Evolutionary conservation across 2,113 vertebrate genomes (phyloP), one percentile per base, ranked within the genome.

Genomic region (Eurystomus gularis): DNA sequence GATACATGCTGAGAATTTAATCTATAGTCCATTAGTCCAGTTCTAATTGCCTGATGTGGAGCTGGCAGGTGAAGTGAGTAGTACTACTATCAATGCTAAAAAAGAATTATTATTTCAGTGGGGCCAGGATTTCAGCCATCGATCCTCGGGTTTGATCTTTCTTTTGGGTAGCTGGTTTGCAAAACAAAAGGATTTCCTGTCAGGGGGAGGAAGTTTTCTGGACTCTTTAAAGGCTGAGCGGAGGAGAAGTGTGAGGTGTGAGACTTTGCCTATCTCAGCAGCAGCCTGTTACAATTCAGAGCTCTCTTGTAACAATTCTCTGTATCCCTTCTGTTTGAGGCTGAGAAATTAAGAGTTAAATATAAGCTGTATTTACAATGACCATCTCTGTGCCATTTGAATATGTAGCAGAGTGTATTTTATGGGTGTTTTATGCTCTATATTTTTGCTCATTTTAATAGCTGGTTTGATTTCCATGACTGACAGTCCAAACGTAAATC

Each of bases 21-120:
- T 44, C 18, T 2, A 2, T 8, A 25, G 69, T 28, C 44, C 46
- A 16, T 48, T 40, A 64, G 39, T 35, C 33, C 48, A 83, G n/a
- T 54, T 69, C 49, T 49, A 28, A 40, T 10, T 70, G 46, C 48
- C 61, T 92, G 75, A 57, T 0, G 0, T 9, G 4, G 26, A 72
- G 57, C 7, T 0, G 0, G 35, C 16, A 29, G 57, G 10, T 55
- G 21, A 81, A 71, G 42, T 29, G 29, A 78, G n/a, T 19, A 3
- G 9, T 48, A 4, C 24, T 31, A 8, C 17, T 44, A 3, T 21
- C 21, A 48, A 0, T 29, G n/a, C 2, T 57, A 33, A 73, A 88
- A 93, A 25, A 6, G 0, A 5, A 7, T 0, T 1, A 3, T 23
- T 21, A n/a, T 44, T 83, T 76, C 81, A 46, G 7, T n/a, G 37